phyloP scores from a whole-genome alignment of 2,113 vertebrate species.

The Cryptomyrus ogoouensis region DNA sequence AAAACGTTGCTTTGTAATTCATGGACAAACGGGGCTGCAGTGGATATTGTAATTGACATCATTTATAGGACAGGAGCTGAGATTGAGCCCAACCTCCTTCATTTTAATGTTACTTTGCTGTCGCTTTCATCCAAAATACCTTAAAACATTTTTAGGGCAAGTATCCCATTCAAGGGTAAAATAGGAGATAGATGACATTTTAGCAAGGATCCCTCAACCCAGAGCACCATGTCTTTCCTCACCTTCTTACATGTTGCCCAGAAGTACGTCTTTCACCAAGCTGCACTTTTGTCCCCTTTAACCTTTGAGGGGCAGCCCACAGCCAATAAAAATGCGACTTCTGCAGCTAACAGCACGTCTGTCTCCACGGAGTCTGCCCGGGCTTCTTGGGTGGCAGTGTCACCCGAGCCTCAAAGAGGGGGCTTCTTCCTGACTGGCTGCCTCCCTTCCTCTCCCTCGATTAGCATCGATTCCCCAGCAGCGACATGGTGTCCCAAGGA shows the following conservation, averaged over 20 bases:
- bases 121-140: not conserved
- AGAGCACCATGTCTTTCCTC: not conserved
- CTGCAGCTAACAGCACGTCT: slow-evolving; percentile 43
- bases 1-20: not conserved
- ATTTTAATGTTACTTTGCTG: not conserved
- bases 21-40: not conserved
- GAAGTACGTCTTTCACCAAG: not conserved
- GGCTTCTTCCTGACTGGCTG: slow-evolving; percentile 44
- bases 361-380: slow-evolving; percentile 49
- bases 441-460: slow-evolving; percentile 50
- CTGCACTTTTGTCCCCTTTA: slow-evolving; percentile 46
- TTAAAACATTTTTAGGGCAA: not conserved
- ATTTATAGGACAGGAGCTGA: not conserved
- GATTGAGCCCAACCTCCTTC: not conserved
- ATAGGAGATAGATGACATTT: not conserved
- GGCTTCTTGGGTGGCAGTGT: slow-evolving; percentile 54
- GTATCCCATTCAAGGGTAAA: not conserved
- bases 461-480: slow-evolving; percentile 76
- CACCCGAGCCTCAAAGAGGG: slow-evolving; percentile 51
- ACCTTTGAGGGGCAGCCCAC: slow-evolving; percentile 51
- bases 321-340: slow-evolving; percentile 49
- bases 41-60: not conserved
- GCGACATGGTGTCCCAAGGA: slow-evolving; percentile 69
- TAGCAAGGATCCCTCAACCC: not conserved
- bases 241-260: not conserved